Evolutionary conservation across 2,797 vertebrate genomes (phyloP), one percentile per base, ranked within the genome.

Genomic region (Loriculus beryllinus): DNA sequence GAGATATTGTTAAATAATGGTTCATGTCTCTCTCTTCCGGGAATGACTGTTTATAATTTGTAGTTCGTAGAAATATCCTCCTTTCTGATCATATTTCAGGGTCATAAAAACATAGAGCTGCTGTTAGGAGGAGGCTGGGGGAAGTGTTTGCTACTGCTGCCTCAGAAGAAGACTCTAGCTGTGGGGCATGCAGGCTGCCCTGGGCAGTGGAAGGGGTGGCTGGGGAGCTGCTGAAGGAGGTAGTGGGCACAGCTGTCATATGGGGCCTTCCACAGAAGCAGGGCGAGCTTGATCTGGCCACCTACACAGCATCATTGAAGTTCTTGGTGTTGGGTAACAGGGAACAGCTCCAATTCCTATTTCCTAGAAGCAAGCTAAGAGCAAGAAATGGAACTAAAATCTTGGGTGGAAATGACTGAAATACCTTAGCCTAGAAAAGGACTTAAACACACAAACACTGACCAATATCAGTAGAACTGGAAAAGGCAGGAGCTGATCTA

Each of bases 171-270:
- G 48, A 15, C 11, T 56, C 4, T 45, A 1, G 15, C 37, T 7
- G 4, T 9, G 49, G 42, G 60, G n/a, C 19, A 43, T 0, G 1
- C 39, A 16, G 47, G 43, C 22, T 71, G 33, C 59, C 25, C 47
- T 11, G 42, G 15, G 15, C n/a, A 7, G 35, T n/a, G 14, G 26
- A 5, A 0, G 1, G 0, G 0, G 37, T 43, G 29, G 12, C 31
- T 21, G 22, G 7, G 29, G 31, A 47, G 25, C 14, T 68, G 40
- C 40, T 56, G 62, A 40, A 35, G n/a, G 29, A 31, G 43, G 3
- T 8, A 20, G 5, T 0, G 7, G 37, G 23, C 20, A 40, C 29
- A 37, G 15, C 20, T 82, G 28, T 52, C 31, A 4, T 0, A 0
- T 9, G 33, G 12, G 60, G 37, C 56, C 29, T 20, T 59, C 26